Evolutionary conservation across 2,113 vertebrate species (phyloP).

Genomic region (Pterocles burchelli): DNA sequence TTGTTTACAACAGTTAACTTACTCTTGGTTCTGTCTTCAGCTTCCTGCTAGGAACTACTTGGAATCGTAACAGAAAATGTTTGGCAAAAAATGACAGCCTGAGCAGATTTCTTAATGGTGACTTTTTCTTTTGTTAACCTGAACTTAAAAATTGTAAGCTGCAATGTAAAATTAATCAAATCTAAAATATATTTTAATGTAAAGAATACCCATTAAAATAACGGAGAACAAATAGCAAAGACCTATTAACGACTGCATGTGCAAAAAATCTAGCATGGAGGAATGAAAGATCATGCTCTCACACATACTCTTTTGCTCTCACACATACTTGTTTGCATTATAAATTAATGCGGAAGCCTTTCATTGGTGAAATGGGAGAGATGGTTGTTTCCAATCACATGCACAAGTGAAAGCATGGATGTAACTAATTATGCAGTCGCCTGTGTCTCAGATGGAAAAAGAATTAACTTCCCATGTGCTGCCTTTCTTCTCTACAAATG

Average conservation of each 20-base stretch:
- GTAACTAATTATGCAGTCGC: constrained; percentile 37
- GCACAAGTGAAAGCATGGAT: not conserved
- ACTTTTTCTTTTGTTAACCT: not conserved
- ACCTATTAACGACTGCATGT: not conserved
- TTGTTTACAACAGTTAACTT: not conserved
- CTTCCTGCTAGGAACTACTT: not conserved
- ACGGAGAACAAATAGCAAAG: not conserved
- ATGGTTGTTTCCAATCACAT: constrained; percentile 32
- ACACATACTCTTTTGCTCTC: not conserved
- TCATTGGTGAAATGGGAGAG: constrained; percentile 46
- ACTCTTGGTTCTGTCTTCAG: not conserved
- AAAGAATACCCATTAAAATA: not conserved
- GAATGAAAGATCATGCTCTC: not conserved
- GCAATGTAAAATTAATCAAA: not conserved
- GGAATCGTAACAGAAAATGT: not conserved
- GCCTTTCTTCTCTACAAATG: not conserved
- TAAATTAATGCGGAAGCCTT: constrained; percentile 48
- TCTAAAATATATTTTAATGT: not conserved
- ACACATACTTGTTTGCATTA: not conserved
- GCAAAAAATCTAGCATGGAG: not conserved
- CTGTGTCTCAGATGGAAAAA: constrained; percentile 3
- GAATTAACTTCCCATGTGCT: constrained; percentile 1
- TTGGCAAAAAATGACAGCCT: not conserved
- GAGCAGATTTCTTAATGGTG: not conserved
- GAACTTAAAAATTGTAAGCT: not conserved